Conservation (phyloP, 2,113 vertebrate species). For the Neogale vison region DNA sequence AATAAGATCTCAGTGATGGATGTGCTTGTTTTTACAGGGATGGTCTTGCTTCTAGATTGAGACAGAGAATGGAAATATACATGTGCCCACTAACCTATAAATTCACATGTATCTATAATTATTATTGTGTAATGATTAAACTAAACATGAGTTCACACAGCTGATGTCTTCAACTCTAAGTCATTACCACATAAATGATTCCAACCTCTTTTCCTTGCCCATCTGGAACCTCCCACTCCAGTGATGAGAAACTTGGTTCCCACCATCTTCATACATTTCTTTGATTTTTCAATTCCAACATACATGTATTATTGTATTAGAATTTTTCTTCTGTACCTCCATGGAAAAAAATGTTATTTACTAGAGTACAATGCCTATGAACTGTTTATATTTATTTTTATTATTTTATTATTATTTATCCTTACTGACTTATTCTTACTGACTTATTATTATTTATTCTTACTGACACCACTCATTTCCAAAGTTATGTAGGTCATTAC, state of each 20-base stretch:
- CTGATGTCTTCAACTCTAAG: not conserved
- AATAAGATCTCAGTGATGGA: not conserved
- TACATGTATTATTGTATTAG: not conserved
- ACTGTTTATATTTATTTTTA: not conserved
- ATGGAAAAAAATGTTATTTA: not conserved
- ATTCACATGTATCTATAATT: not conserved
- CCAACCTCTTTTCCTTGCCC: not conserved
- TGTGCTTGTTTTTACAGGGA: not conserved
- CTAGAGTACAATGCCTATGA: not conserved
- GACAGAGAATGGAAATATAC: not conserved
- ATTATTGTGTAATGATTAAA: not conserved
- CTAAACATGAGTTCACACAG: not conserved
- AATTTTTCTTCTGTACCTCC: not conserved
- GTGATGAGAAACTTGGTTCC: not conserved
- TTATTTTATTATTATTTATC: not conserved
- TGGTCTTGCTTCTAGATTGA: not conserved
- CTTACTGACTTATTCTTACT: no score
- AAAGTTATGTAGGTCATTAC: not conserved
- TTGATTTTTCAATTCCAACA: not conserved
- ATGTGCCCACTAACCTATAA: not conserved
- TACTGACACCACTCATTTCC: not conserved
- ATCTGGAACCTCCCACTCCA: not conserved
- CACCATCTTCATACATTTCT: not conserved
- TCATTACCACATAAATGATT: not conserved
- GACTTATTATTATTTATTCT: no score